Evolutionary conservation across 2,113 vertebrate species (phyloP).

Genomic region (Agelaius tricolor): DNA sequence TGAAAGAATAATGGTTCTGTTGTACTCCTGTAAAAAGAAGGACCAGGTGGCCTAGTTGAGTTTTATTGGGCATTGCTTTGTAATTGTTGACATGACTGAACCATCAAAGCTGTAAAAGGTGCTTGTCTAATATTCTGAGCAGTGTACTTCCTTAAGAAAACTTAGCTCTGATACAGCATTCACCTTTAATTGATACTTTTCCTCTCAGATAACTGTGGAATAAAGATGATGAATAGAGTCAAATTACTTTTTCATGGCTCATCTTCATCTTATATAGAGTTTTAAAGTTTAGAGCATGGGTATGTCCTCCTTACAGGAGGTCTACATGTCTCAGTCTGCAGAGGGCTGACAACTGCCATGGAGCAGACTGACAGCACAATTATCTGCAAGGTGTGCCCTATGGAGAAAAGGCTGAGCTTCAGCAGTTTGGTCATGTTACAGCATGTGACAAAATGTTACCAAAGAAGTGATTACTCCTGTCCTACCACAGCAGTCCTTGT

Average conservation of each 20-base stretch:
- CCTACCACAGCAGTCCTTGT: not conserved
- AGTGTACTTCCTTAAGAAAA: not conserved
- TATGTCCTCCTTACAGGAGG: not conserved
- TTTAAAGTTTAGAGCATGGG: not conserved
- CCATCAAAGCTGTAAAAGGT: not conserved
- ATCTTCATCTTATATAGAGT: not conserved
- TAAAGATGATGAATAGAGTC: not conserved
- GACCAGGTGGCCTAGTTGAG: not conserved
- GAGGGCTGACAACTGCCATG: not conserved
- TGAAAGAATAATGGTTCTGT: not conserved
- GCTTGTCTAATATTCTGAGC: not conserved
- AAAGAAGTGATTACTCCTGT: not conserved
- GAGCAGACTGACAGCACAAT: not conserved
- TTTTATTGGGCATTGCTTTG: constrained; percentile 6
- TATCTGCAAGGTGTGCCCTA: not conserved
- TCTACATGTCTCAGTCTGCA: not conserved
- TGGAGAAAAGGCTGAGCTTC: not conserved
- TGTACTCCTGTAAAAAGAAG: not conserved
- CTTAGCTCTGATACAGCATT: not conserved
- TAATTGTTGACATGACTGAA: not conserved
- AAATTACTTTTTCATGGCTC: not conserved
- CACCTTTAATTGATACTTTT: not conserved
- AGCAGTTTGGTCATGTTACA: not conserved
- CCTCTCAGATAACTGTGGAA: not conserved
- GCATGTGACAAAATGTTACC: not conserved